Evolutionary conservation across 1,140 invertebrate genomes (phyloP), one percentile per base, ranked within the genome.

Genomic region (honey bee (Apis mellifera)): DNA sequence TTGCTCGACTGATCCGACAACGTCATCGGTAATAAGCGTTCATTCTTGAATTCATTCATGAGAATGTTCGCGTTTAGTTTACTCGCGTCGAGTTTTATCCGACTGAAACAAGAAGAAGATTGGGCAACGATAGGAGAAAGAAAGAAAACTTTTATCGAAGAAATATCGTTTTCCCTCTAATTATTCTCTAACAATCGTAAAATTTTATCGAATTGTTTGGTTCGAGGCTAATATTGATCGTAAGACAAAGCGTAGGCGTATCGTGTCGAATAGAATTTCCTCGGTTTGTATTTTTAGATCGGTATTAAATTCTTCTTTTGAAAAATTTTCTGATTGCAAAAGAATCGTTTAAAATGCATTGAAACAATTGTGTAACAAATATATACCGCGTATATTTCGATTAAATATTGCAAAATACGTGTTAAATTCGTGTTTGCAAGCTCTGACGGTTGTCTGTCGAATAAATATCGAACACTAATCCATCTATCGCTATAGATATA

Each of bases 361-460:
- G 9, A 32, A 21, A 17, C 5, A 17, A 48, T 3, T 42, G 32
- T 42, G 0, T 3, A 32, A 64, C 9, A 8, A 17, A 8, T 21
- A 23, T 21, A 42, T 32, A n/a, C n/a, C n/a, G n/a, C 42, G 48
- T n/a, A 11, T 64, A n/a, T 64, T 64, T 23, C 9, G 19, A 15
- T 3, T n/a, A 52, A 23, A n/a, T 50, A 9, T 69, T 21, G 23
- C 48, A 12, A 42, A 48, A 42, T 48, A 48, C 13, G 70, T 42
- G 83, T 77, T 62, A 72, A 62, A 54, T 57, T 74, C 72, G 60
- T 68, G 90, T 89, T 93, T 92, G 93, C 93, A 90, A 92, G 90
- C 92, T 93, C 92, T 80, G 82, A 92, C 88, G 93, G 91, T 93
- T 93, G 93, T 93, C n/a, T n/a, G 93, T 86, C 83, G 84, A n/a